A percentile compares a stretch with the other conserved stretches of the same genome.
These are phyloP conservation scores for Seriola rivoliana DNA, from an alignment of 2,113 vertebrate species.

Conservation along the genomic window DNA sequence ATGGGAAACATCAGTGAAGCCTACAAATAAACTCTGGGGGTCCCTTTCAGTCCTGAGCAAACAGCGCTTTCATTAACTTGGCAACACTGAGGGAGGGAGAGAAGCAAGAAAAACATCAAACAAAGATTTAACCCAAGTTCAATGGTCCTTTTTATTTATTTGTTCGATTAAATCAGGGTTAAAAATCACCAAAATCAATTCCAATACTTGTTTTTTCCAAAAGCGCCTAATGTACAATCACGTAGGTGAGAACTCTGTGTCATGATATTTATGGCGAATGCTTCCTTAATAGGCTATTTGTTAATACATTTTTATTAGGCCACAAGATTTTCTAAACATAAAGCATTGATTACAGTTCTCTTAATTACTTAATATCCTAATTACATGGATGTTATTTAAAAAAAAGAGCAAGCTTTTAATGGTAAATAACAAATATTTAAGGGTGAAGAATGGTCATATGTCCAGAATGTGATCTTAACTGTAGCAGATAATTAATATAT, in stretches of 20 bases:
- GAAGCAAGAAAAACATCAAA: conserved; percentile 12
- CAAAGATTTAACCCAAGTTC: conserved; percentile 27
- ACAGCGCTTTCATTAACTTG: conserved; percentile 56
- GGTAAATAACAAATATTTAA: too few relatives aligned
- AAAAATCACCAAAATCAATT: neutral
- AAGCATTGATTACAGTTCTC: too few relatives aligned
- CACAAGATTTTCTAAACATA: too few relatives aligned
- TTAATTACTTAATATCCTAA: neutral
- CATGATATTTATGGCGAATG: neutral
- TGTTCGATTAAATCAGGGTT: too few relatives aligned
- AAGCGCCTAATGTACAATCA: neutral
- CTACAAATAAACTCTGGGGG: conserved; percentile 57
- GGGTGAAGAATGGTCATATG: too few relatives aligned
- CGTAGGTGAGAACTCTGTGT: too few relatives aligned
- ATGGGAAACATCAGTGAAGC: conserved; percentile 62
- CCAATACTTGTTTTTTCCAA: neutral
- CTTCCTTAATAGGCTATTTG: neutral
- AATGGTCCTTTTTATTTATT: neutral
- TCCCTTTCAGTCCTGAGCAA: conserved; percentile 59
- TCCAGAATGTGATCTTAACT: too few relatives aligned
- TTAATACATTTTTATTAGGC: neutral
- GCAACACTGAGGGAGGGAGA: conserved; percentile 10
- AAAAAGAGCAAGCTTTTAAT: neutral
- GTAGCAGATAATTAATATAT: too few relatives aligned
- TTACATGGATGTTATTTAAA: neutral